Evolutionary conservation across 2,113 vertebrate genomes (phyloP), one percentile per base, ranked within the genome.

Genomic region (Gobio gobio): DNA sequence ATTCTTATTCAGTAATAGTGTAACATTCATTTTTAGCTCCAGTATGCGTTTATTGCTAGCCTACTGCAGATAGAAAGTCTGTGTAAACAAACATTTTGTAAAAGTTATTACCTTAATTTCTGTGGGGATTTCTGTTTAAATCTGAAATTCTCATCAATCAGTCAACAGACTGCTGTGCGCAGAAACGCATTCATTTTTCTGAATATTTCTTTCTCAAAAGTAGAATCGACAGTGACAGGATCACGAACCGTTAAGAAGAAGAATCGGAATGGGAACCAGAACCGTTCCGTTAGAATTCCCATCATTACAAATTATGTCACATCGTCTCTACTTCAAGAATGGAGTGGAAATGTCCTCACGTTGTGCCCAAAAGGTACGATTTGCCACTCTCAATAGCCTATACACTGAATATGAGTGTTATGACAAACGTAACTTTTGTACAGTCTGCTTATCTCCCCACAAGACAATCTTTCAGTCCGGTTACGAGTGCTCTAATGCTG

Each of bases 401-500:
- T 40, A 6, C 18, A 36, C 3, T 5, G 72, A 51, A 79, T 24
- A 18, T 0, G n/a, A 61, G 51, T 40, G 51, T 78, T 9, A 45
- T 43, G 24, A 40, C 43, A 16, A 12, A 5, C 22, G 7, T 63
- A 79, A 79, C 22, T 63, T 79, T 63, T 47, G 14, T n/a, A 63
- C 10, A 63, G 54, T 78, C 20, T 24, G 33, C 33, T 40, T 36
- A 14, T n/a, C 43, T 43, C 22, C 56, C 20, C 64, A 74, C 22
- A 70, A 24, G 13, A n/a, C 45, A 33, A 40, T 51, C 20, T 24
- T 82, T 54, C 7, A 54, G 45, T 7, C 13, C n/a, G 58, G 40
- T 59, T 59, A 26, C 22, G 82, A 29, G 72, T 49, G 82, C 40
- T 83, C 1, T 5, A 16, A 47, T 75, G 70, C 33, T 75, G 56